Base-by-base conservation (phyloP, 2,797 vertebrate species). In the Tarsius wallacei region DNA sequence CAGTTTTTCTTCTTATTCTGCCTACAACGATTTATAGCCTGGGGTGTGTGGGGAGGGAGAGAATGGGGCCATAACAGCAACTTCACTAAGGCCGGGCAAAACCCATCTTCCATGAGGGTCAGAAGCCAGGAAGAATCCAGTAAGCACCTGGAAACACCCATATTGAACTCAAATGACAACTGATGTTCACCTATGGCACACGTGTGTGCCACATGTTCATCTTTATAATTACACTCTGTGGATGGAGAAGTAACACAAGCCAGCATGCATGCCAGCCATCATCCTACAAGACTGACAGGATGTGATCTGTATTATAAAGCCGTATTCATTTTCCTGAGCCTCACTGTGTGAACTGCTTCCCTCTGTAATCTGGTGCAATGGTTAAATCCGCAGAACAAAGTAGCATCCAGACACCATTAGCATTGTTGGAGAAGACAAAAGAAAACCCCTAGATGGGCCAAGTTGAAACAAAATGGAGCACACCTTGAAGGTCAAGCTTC, bases 261-360 rank as follows among this genome's bases (percentile, higher is more conserved):
- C 57, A 73, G 4, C 7, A 14, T 21, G 36, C 12, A 24, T 31
- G 42, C 42, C 12, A 17, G 15, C 36, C 26, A 2, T 21, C 53
- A 9, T 51, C n/a, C 78, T 55, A 11, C 7, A 74, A 36, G 13
- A 12, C 8, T 21, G 42, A 12, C 31, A 6, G 4, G 19, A 55
- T 63, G 2, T 13, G 11, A 6, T 17, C 33, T 15, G 1, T 2
- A 33, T 2, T 57, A 7, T 26, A 73, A 57, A 26, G 9, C 13
- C 55, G 10, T 19, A 36, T 66, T 26, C 28, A 24, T 19, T 80
- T 28, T n/a, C 4, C n/a, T 10, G 36, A 57, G 36, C 3, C 22
- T 57, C 53, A 24, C 11, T 36, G 33, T 1, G 2, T 2, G 0
- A 1, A 26, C 3, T 70, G 4, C 7, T 19, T 14, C 22, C 1